A percentile compares a stretch with the other conserved stretches of the same genome.
These are phyloP conservation scores for Pocillopora damicornis DNA, from an alignment of 64 coral and sea anemone genomes.

Conservation along the genomic window DNA sequence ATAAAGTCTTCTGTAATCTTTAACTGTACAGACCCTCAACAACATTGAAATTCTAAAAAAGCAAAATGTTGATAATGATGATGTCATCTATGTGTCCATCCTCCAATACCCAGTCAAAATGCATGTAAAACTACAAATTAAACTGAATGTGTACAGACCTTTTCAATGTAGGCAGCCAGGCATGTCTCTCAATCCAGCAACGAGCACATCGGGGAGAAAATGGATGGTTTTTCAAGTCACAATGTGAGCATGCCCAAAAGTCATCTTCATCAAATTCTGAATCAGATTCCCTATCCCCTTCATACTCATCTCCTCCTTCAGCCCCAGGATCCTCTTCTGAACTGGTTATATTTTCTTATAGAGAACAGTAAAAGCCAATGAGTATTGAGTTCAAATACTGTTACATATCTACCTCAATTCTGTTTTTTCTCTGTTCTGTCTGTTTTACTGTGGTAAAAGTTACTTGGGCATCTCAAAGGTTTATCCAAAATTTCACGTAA, in stretches of 20 bases:
- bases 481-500: too few relatives aligned
- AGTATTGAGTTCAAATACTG: too few relatives aligned
- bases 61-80: too few relatives aligned
- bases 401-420: too few relatives aligned
- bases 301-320: slow-evolving; percentile 85
- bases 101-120: too few relatives aligned
- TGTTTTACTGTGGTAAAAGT: too few relatives aligned
- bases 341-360: neutral
- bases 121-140: neutral
- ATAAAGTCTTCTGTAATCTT: too few relatives aligned
- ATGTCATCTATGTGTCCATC: too few relatives aligned
- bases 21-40: too few relatives aligned
- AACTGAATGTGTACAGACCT: slow-evolving; percentile 20
- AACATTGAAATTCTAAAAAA: too few relatives aligned
- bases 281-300: slow-evolving; percentile 62
- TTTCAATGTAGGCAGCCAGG: slow-evolving; percentile 39
- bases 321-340: slow-evolving; percentile 74
- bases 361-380: neutral
- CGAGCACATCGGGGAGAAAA: slow-evolving; percentile 70
- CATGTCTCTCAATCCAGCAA: slow-evolving; percentile 71
- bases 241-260: slow-evolving; percentile 63
- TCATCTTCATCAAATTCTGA: slow-evolving; percentile 85
- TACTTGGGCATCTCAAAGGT: too few relatives aligned
- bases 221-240: slow-evolving; percentile 80
- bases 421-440: too few relatives aligned